These are phyloP conservation scores for Phoeniculus purpureus DNA, from an alignment of 2,797 vertebrate genomes.

Conservation along the genomic window DNA sequence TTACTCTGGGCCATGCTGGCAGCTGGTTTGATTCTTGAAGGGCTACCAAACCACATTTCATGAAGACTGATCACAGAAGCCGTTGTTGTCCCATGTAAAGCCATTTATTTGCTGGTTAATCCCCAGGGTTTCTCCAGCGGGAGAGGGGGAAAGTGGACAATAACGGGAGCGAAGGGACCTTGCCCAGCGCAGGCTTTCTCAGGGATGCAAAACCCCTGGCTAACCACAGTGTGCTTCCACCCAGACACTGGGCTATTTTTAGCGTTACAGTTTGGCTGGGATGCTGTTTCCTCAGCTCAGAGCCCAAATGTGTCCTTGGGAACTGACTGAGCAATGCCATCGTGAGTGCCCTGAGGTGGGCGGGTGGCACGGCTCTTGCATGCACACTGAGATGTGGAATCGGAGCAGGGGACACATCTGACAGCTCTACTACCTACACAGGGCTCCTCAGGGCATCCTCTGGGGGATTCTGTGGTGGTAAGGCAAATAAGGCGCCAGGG, in stretches of 20 bases:
- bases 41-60: constrained; percentile 29
- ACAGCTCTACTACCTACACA: background rate
- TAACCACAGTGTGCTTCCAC: background rate
- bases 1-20: background rate
- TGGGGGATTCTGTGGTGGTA: constrained; percentile 51
- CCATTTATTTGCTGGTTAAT: constrained; percentile 4
- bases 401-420: background rate
- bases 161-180: background rate
- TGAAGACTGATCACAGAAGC: constrained; percentile 10
- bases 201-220: background rate
- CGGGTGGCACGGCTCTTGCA: background rate
- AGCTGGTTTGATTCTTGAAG: background rate
- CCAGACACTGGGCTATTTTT: constrained; percentile 23
- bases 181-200: background rate
- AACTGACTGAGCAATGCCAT: background rate
- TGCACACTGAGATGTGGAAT: fast-evolving
- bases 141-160: background rate
- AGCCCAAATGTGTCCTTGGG: background rate
- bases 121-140: background rate
- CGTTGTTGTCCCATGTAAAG: background rate
- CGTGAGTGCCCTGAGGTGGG: fast-evolving
- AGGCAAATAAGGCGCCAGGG: background rate
- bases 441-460: background rate
- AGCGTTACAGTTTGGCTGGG: background rate
- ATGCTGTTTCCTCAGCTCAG: background rate